phyloP scores from a whole-genome alignment of 2,888 invertebrate genomes.

The Erebia palarica region DNA sequence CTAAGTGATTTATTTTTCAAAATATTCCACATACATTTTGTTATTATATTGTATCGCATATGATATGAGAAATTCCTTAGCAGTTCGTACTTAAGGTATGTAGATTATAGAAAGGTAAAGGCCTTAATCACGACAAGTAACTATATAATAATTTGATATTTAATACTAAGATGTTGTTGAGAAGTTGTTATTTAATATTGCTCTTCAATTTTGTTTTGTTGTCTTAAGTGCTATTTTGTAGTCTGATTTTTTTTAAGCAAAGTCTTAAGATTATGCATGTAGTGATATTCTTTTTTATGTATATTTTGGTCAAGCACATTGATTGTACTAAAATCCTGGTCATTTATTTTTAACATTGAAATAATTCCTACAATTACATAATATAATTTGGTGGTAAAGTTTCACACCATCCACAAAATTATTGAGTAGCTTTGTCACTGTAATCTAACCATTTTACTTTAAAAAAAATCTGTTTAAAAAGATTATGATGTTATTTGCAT shows the following conservation, averaged over 20 bases:
- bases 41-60: conserved; percentile 28
- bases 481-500: not conserved
- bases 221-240: conserved; percentile 29
- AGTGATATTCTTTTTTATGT: conserved; percentile 4
- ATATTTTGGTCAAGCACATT: conserved; percentile 10
- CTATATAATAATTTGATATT: conserved; percentile 33
- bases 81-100: conserved; percentile 35
- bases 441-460: no score
- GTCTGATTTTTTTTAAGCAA: conserved; percentile 26
- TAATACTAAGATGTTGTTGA: conserved; percentile 32
- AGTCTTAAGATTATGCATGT: conserved; percentile 15
- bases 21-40: not conserved
- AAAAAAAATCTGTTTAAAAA: not conserved
- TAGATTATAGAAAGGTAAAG: conserved; percentile 34
- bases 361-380: not conserved
- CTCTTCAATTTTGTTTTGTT: conserved; percentile 31
- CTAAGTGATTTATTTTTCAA: not conserved
- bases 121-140: conserved; percentile 29
- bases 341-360: not conserved
- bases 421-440: not conserved
- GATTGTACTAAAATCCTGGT: not conserved
- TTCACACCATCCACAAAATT: not conserved
- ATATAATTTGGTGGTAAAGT: not conserved
- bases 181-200: conserved; percentile 34
- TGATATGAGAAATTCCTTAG: conserved; percentile 33